Conservation (phyloP, 2,888 invertebrate genomes). For the Drosophila diplacantha region DNA sequence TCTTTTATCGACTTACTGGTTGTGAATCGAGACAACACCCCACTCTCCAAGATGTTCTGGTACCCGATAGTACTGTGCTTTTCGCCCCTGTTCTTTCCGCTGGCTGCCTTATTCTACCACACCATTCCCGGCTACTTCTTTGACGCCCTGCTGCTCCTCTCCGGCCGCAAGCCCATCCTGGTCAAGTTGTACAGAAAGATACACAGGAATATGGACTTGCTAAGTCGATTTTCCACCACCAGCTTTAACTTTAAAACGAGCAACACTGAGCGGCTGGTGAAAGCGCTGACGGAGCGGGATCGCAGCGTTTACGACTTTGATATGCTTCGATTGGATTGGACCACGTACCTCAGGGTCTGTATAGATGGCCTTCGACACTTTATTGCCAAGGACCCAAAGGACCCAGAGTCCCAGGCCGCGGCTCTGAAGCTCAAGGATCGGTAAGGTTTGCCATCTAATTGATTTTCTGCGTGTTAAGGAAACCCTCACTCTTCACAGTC, state of each 20-base stretch:
- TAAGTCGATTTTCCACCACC: slow-evolving; percentile 85
- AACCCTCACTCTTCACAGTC: not conserved
- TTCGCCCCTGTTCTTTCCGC: slow-evolving; percentile 72
- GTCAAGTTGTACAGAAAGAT: slow-evolving; percentile 87
- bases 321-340: slow-evolving; percentile 85
- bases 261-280: slow-evolving; percentile 79
- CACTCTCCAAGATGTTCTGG: slow-evolving; percentile 83
- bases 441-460: not conserved
- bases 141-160: slow-evolving; percentile 77
- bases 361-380: slow-evolving; percentile 85
- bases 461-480: no score
- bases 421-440: slow-evolving; percentile 5
- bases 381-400: slow-evolving; percentile 86
- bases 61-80: slow-evolving; percentile 80
- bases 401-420: slow-evolving; percentile 78
- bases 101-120: slow-evolving; percentile 81
- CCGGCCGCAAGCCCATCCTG: slow-evolving; percentile 77
- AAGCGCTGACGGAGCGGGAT: slow-evolving; percentile 75
- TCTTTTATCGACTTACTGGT: slow-evolving; percentile 79
- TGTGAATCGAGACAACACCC: not conserved
- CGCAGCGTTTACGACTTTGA: slow-evolving; percentile 84
- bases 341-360: slow-evolving; percentile 77
- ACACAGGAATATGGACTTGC: slow-evolving; percentile 85
- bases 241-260: slow-evolving; percentile 85
- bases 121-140: slow-evolving; percentile 81